phyloP scores from a whole-genome alignment of 2,888 invertebrate species.

The Perithous albicinctus region DNA sequence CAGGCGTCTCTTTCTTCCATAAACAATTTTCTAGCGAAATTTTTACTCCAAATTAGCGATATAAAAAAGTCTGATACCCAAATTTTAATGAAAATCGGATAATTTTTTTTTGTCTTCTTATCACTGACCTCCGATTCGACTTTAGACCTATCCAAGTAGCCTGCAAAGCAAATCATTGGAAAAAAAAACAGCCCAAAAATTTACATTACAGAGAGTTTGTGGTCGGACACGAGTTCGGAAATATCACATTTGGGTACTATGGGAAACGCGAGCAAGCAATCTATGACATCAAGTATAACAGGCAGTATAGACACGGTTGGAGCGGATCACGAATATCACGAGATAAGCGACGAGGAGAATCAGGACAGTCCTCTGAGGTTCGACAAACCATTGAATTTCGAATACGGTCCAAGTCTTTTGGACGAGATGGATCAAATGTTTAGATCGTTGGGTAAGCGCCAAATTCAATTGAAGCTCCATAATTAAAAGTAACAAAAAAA shows the following conservation, averaged over 20 bases:
- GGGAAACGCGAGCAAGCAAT: constrained; percentile 75
- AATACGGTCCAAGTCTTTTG: constrained; percentile 95
- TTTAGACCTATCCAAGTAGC: no score
- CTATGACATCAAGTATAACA: constrained; percentile 75
- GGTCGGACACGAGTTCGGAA: constrained; percentile 81
- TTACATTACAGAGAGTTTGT: constrained; percentile 78
- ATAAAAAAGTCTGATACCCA: no score
- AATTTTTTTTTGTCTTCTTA: no score
- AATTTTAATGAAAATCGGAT: no score
- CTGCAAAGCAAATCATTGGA: not conserved
- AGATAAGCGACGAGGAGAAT: constrained; percentile 92
- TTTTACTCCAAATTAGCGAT: no score
- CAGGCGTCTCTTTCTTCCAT: no score
- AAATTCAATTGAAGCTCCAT: not conserved
- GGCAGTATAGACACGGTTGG: constrained; percentile 73
- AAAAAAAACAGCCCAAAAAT: not conserved
- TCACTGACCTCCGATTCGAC: no score
- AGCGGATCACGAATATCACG: constrained; percentile 91
- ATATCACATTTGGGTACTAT: constrained; percentile 77
- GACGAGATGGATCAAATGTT: constrained; percentile 97
- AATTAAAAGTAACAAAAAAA: no score
- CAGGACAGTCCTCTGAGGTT: constrained; percentile 85
- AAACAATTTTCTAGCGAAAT: no score
- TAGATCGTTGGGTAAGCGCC: constrained; percentile 84
- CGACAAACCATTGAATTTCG: constrained; percentile 87